These are phyloP conservation scores for Caenorhabditis brenneri DNA, from an alignment of 1,140 invertebrate genomes.

Conservation along the genomic window DNA sequence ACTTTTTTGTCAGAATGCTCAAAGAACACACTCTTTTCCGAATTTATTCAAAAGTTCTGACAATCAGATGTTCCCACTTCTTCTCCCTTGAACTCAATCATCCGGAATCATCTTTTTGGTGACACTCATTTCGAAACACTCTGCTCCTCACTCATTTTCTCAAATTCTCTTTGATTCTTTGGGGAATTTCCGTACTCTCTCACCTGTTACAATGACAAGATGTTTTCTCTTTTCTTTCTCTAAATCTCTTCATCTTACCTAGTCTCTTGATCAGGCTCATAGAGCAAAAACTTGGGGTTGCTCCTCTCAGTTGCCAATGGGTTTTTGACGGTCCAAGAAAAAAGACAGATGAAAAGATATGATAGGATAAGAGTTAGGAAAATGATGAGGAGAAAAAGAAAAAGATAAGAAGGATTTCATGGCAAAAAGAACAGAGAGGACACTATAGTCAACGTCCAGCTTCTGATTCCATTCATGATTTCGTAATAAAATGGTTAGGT, in stretches of 20 bases:
- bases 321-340: constrained; percentile 1
- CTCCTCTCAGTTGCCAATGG: constrained; percentile 8
- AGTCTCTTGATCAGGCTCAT: background rate
- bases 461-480: background rate
- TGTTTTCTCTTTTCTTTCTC: background rate
- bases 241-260: background rate
- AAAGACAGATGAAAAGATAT: constrained; percentile 30
- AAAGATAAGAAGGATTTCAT: background rate
- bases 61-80: too few relatives aligned
- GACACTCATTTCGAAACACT: background rate
- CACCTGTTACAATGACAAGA: constrained; percentile 13
- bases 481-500: constrained; percentile 27
- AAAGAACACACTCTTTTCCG: too few relatives aligned
- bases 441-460: background rate
- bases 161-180: background rate
- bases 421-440: background rate
- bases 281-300: background rate
- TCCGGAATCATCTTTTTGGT: background rate
- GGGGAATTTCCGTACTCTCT: background rate
- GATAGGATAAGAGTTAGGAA: background rate
- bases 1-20: too few relatives aligned
- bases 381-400: background rate
- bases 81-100: background rate
- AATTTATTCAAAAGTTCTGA: too few relatives aligned
- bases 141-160: constrained; percentile 4